Conservation (phyloP, 2,888 invertebrate species). For the Cheilosia vulpina region DNA sequence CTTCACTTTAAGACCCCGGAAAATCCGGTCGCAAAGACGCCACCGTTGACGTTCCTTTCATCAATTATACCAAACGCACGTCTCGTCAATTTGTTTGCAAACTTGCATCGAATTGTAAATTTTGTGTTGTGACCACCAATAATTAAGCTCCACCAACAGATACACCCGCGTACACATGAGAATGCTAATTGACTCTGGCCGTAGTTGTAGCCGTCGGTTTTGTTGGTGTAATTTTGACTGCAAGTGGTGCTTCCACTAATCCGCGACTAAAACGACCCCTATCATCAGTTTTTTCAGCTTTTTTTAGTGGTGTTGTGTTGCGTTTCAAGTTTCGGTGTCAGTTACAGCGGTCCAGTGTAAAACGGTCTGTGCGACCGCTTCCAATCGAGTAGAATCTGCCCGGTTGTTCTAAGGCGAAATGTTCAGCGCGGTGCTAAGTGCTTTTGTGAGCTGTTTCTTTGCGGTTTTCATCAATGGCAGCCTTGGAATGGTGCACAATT, state of each 20-base stretch:
- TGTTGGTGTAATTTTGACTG: conserved; percentile 35
- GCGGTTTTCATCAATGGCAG: conserved; percentile 60
- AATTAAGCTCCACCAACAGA: conserved; percentile 65
- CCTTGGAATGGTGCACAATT: conserved; percentile 62
- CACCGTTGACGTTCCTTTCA: conserved; percentile 3
- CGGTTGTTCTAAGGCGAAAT: conserved; percentile 33
- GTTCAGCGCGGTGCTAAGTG: conserved; percentile 61
- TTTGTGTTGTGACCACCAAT: conserved; percentile 14
- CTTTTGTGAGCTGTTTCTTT: conserved; percentile 68
- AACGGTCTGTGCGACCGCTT: conserved; percentile 32
- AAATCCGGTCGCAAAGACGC: conserved; percentile 17
- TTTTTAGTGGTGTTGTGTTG: conserved; percentile 24
- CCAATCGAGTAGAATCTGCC: conserved; percentile 43
- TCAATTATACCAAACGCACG: conserved; percentile 5
- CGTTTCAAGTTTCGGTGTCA: conserved; percentile 20
- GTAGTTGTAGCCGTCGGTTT: conserved; percentile 38
- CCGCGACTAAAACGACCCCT: conserved; percentile 47
- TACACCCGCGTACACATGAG: conserved; percentile 44
- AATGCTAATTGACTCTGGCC: conserved; percentile 69
- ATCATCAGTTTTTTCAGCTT: conserved; percentile 4
- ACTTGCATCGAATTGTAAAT: conserved; percentile 24
- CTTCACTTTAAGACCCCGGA: conserved; percentile 27
- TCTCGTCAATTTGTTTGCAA: not conserved
- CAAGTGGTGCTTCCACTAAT: conserved; percentile 36
- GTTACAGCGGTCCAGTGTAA: conserved; percentile 48